Percentiles rank a stretch among this genome's conserved stretches.
These are phyloP conservation scores for Ramphastos sulfuratus DNA, from an alignment of 2,113 vertebrate genomes.

Conservation along the genomic window DNA sequence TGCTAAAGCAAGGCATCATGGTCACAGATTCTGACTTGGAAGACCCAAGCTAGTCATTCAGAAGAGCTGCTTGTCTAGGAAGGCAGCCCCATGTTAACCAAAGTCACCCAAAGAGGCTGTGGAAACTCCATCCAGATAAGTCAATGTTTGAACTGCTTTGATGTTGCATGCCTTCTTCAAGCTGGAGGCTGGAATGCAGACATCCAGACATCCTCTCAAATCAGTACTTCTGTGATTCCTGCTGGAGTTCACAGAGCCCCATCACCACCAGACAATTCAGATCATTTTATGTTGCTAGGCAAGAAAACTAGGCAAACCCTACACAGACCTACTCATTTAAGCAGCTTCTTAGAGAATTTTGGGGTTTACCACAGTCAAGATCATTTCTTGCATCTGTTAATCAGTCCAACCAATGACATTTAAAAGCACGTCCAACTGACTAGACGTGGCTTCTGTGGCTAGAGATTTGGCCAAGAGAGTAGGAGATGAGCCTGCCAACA, in stretches of 20 bases:
- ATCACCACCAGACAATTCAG: not conserved
- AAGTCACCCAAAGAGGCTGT: not conserved
- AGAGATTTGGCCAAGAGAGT: not conserved
- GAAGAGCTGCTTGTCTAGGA: not conserved
- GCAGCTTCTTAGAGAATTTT: not conserved
- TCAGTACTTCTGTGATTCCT: not conserved
- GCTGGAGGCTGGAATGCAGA: not conserved
- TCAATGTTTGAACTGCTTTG: not conserved
- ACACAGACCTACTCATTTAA: not conserved
- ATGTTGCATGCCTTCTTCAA: not conserved
- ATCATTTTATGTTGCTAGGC: not conserved
- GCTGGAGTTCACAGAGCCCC: not conserved
- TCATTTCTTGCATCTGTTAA: constrained; percentile 1
- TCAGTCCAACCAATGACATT: constrained; percentile 30
- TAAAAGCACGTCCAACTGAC: not conserved
- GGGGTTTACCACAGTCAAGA: not conserved
- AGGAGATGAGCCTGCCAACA: not conserved
- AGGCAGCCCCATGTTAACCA: not conserved
- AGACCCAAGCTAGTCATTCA: not conserved
- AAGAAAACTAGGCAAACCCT: not conserved
- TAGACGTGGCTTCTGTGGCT: constrained; percentile 21
- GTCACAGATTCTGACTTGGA: not conserved
- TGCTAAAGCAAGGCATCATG: not conserved
- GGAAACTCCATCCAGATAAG: not conserved
- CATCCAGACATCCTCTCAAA: not conserved